Base-by-base conservation (phyloP, 2,888 invertebrate genomes). In the Amphiduros pacificus region DNA sequence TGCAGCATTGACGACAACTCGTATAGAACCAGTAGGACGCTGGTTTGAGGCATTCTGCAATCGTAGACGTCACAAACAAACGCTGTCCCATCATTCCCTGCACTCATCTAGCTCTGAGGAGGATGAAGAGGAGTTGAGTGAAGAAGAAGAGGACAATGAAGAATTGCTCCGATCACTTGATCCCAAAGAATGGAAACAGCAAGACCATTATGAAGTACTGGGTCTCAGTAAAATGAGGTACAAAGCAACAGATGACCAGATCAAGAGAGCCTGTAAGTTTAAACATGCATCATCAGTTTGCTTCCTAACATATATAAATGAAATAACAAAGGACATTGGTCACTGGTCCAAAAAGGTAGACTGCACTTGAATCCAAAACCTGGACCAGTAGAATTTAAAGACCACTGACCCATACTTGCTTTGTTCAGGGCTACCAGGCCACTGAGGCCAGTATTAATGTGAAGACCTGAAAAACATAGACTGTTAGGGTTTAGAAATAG, bases 111-210 rank as follows among this genome's bases (percentile, higher is more conserved):
- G 72, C 41, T 76, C 76, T 2, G 75, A 76, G 9, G 78, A 78
- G 36, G 69, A 73, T 14, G 73, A 68, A 31, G 74, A 73, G 51
- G 78, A 78, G 31, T 61, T 69, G 17, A 73, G 72, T 20, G 74
- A 74, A 55, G 78, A 78, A 44, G 68, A 68, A 20, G 76, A 78
- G 53, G 72, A 75, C 9, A 41, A 59, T 61, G 73, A 74, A 48
- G 71, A 89, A 61, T 93, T 92, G 81, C 85, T 97, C 66, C 87
- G 91, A 69, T 92, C 92, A 64, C 85, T 97, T 68, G 93, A 97
- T 84, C 97, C 97, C 2, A 94, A 92, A 82, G 92, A 94, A 76
- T 98, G 96, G 96, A 97, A 96, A 82, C 89, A 92, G 74, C 97
- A 98, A 84, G 98, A 98, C 83, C 98, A 98, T 82, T 98, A 98